Evolutionary conservation across 2,113 vertebrate genomes (phyloP).

Genomic region (Apteryx mantelli): DNA sequence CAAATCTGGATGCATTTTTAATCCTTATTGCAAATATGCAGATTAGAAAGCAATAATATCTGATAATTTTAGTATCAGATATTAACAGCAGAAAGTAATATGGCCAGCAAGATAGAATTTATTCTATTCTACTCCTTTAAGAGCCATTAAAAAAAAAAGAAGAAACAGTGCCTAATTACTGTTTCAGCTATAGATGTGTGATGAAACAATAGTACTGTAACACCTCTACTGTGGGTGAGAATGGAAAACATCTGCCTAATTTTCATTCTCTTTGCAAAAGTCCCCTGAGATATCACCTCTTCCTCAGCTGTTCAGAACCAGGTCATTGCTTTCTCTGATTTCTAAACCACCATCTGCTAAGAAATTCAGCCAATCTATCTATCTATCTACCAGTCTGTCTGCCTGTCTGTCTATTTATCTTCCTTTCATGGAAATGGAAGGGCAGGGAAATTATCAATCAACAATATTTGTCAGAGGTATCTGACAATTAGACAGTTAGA

Average conservation of each 20-base stretch:
- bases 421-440: neutral
- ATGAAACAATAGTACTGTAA: neutral
- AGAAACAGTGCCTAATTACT: neutral
- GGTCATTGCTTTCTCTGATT: slow-evolving; percentile 22
- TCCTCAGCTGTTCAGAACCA: slow-evolving; percentile 42
- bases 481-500: neutral
- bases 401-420: neutral
- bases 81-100: neutral
- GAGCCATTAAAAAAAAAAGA: neutral
- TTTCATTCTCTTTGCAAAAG: slow-evolving; percentile 12
- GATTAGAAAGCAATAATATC: neutral
- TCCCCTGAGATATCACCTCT: neutral
- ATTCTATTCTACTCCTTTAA: neutral
- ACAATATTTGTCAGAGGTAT: neutral
- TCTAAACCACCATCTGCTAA: slow-evolving; percentile 13
- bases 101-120: neutral
- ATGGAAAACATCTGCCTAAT: slow-evolving; percentile 36
- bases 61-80: neutral
- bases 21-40: neutral
- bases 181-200: neutral
- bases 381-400: neutral
- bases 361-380: neutral
- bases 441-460: neutral
- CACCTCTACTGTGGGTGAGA: neutral
- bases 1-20: neutral